A percentile compares a stretch with the other conserved stretches of the same genome.
phyloP scores from a whole-genome alignment of 2,113 vertebrate species.

The Cyphomyrus discorhynchus region DNA sequence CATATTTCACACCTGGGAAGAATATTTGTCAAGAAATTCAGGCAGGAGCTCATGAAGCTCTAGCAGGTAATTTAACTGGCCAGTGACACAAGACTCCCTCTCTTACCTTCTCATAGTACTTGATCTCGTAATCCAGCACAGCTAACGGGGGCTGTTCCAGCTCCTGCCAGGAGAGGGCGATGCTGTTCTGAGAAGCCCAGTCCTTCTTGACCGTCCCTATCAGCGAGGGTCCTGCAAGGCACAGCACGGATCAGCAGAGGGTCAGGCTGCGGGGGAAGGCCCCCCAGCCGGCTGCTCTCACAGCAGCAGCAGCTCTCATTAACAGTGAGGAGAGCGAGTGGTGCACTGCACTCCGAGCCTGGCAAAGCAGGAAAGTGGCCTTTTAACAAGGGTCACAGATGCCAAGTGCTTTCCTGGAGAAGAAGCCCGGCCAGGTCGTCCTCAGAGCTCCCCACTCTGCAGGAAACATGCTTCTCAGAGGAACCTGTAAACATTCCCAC shows the following conservation, averaged over 20 bases:
- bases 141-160: slow-evolving; percentile 76
- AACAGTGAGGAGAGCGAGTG: neutral
- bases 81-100: neutral
- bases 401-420: neutral
- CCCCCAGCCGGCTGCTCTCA: neutral
- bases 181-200: slow-evolving; percentile 91
- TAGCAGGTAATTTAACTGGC: neutral
- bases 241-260: neutral
- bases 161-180: slow-evolving; percentile 94
- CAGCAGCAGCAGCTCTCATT: neutral
- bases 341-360: neutral
- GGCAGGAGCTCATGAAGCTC: neutral
- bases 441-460: neutral
- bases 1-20: neutral
- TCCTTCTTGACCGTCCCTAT: slow-evolving; percentile 89
- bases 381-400: slow-evolving; percentile 5
- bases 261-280: neutral
- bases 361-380: neutral
- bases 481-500: neutral
- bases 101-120: slow-evolving; percentile 93
- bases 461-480: neutral
- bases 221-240: slow-evolving; percentile 76
- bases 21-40: neutral
- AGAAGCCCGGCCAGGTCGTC: neutral
- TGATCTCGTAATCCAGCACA: slow-evolving; percentile 96